Evolutionary conservation across 2,113 vertebrate genomes (phyloP), one percentile per base, ranked within the genome.

Genomic region (Beaufortia kweichowensis): DNA sequence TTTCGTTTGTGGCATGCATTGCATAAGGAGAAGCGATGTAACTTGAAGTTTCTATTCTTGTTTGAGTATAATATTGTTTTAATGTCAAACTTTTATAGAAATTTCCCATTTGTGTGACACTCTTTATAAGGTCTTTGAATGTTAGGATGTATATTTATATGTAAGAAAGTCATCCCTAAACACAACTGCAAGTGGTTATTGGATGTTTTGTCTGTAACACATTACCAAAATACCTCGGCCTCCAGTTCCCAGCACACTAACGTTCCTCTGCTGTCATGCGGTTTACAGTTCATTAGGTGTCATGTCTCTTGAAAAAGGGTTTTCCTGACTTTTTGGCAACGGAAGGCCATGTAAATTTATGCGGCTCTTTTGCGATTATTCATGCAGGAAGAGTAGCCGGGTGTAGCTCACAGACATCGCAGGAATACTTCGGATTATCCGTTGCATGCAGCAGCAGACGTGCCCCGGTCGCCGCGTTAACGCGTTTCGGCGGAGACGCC

Each of bases 381-480:
- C 63, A 64, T 57, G 64, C 57, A 21, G 55, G 56, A 66, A 86
- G 60, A 53, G 24, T 79, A 62, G 78, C 73, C 70, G 63, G 55
- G 64, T 65, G 53, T 77, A 67, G 64, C 66, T 53, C 71, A 67
- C 75, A 26, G 76, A 39, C 76, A 15, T 76, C 69, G 11, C 60
- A 74, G 80, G 80, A 83, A 81, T 78, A 76, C 82, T 73, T 33
- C 29, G 74, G 56, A 71, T 83, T 79, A 83, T 85, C 79, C 81
- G 68, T 71, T 69, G 76, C 60, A 71, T 33, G 84, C 77, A 75
- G 78, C 85, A 84, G 79, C 75, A 63, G 76, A 65, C 65, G n/a
- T 53, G 48, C 63, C 68, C 55, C 19, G 21, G 26, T 39, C 72
- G 35, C 53, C 56, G 56, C 74, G 29, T 55, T 75, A 56, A 77